A percentile compares a stretch with the other conserved stretches of the same genome.
Conservation (phyloP, 2,113 vertebrate genomes). For the Oreochromis aureus region DNA sequence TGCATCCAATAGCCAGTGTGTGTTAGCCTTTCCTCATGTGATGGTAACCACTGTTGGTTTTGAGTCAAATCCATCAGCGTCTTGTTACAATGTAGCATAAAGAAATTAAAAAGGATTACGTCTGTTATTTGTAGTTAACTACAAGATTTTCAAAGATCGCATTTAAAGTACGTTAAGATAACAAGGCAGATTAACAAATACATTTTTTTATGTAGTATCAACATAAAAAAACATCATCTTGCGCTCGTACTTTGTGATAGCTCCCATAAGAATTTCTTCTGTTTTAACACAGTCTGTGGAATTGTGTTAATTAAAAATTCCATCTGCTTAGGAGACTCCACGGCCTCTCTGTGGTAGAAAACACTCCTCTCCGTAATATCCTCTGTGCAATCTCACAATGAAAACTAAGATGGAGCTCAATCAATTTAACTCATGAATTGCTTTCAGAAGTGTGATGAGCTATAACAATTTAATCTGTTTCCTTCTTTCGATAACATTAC, state of each 20-base stretch:
- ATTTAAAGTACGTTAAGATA: background rate
- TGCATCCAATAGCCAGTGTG: background rate
- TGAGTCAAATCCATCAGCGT: background rate
- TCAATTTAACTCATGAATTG: conserved; percentile 52
- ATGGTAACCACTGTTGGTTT: background rate
- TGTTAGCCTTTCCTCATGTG: background rate
- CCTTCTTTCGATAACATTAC: conserved; percentile 11
- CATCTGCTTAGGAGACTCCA: conserved; percentile 64
- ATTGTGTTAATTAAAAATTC: conserved; percentile 66
- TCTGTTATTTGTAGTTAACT: background rate
- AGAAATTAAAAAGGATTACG: background rate
- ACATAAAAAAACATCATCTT: background rate
- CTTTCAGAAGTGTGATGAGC: conserved; percentile 41
- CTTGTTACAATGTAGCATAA: background rate
- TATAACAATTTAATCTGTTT: conserved; percentile 27
- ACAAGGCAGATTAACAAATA: background rate
- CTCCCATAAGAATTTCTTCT: conserved; percentile 21
- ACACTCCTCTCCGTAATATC: conserved; percentile 39
- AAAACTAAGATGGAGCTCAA: conserved; percentile 23
- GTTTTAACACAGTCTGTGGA: conserved; percentile 52
- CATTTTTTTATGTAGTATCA: background rate
- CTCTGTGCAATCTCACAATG: conserved; percentile 45
- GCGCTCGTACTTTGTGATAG: conserved; percentile 1
- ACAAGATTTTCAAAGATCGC: background rate
- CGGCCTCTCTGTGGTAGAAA: conserved; percentile 42